phyloP scores from a whole-genome alignment of 2,888 invertebrate genomes.

The Leptopilina myrica region DNA sequence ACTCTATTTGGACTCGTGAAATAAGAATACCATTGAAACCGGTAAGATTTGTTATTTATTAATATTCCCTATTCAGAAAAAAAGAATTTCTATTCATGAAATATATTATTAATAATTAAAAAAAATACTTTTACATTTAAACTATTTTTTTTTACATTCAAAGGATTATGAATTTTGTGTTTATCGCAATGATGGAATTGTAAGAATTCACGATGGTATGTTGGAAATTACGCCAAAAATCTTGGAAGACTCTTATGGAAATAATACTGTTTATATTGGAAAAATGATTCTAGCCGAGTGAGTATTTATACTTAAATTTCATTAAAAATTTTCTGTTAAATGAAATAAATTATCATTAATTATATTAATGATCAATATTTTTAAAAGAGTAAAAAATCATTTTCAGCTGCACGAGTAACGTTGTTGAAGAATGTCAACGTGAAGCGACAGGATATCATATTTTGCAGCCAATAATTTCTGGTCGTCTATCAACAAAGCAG shows the following conservation, averaged over 20 bases:
- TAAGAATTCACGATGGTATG: constrained; percentile 59
- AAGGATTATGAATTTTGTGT: constrained; percentile 73
- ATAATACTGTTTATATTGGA: constrained; percentile 62
- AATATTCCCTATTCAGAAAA: too few relatives aligned
- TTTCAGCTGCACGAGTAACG: constrained; percentile 74
- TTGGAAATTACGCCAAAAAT: constrained; percentile 66
- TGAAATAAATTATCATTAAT: background rate
- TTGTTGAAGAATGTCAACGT: constrained; percentile 68
- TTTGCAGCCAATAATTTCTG: constrained; percentile 78
- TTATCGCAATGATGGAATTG: constrained; percentile 65
- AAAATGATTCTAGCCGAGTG: constrained; percentile 65
- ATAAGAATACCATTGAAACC: constrained; percentile 65
- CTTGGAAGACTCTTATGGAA: constrained; percentile 67
- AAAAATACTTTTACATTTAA: too few relatives aligned
- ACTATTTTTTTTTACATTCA: too few relatives aligned
- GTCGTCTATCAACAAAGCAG: constrained; percentile 75
- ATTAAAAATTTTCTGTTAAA: background rate
- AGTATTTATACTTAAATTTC: constrained; percentile 44
- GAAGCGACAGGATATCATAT: constrained; percentile 71
- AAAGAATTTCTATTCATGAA: too few relatives aligned
- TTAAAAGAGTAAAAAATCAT: too few relatives aligned
- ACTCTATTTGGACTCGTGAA: constrained; percentile 63
- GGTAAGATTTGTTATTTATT: constrained; percentile 56
- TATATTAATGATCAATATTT: too few relatives aligned
- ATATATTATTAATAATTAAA: too few relatives aligned